Percentiles rank a stretch among this genome's conserved stretches.
These are phyloP conservation scores for Artibeus jamaicensis DNA, from an alignment of 2,797 vertebrate genomes.

Conservation along the genomic window DNA sequence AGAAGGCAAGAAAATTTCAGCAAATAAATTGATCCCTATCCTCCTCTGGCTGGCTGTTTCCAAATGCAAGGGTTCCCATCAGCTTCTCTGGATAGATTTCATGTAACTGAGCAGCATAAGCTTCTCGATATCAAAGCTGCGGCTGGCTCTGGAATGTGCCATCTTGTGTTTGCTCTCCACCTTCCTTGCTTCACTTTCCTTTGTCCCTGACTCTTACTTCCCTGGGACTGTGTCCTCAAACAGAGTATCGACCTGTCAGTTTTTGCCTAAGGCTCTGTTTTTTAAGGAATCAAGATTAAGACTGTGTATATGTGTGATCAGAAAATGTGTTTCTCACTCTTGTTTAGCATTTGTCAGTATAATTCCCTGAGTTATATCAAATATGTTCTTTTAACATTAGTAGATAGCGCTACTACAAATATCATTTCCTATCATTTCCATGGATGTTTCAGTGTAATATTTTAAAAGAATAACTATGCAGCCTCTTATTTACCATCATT, in stretches of 20 bases:
- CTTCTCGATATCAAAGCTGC: neutral
- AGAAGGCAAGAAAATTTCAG: neutral
- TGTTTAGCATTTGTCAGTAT: neutral
- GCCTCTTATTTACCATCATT: neutral
- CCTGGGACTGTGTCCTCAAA: neutral
- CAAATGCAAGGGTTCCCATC: neutral
- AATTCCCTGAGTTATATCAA: neutral
- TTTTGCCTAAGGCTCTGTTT: neutral
- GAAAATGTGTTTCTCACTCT: neutral
- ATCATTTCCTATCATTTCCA: neutral
- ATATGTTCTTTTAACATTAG: neutral
- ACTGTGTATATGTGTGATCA: neutral
- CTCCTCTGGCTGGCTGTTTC: neutral
- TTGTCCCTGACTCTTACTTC: neutral
- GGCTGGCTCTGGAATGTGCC: neutral
- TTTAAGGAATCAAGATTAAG: neutral
- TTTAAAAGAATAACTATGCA: neutral
- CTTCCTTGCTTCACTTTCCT: neutral
- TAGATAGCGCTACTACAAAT: neutral
- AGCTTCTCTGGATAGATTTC: neutral
- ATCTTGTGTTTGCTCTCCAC: neutral
- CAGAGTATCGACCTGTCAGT: neutral
- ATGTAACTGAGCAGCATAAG: neutral
- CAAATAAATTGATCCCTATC: neutral
- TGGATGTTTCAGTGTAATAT: neutral